Conservation (phyloP, 2,888 invertebrate genomes). For the Cheilosia pagana region DNA sequence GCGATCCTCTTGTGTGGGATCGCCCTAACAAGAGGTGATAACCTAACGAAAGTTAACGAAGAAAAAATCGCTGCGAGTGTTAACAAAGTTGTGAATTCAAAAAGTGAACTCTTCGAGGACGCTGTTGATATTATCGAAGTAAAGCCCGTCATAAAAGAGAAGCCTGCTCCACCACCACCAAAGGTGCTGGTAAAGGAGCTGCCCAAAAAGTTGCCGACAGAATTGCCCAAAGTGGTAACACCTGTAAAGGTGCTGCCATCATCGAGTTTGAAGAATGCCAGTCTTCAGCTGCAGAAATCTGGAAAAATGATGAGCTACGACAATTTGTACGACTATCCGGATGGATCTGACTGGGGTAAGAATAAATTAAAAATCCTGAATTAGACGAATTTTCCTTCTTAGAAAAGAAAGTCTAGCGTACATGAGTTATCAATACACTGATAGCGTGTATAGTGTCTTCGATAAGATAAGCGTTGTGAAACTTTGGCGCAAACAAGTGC, state of each 20-base stretch:
- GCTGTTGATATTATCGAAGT: slow-evolving; percentile 19
- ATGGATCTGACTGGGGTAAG: slow-evolving; percentile 75
- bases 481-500: slow-evolving; percentile 59
- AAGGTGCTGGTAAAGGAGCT: slow-evolving; percentile 40
- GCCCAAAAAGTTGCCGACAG: slow-evolving; percentile 14
- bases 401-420: not conserved
- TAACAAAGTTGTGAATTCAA: slow-evolving; percentile 46
- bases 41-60: slow-evolving; percentile 64
- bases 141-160: slow-evolving; percentile 23
- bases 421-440: slow-evolving; percentile 49
- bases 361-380: slow-evolving; percentile 1
- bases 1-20: slow-evolving; percentile 62
- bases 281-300: not conserved
- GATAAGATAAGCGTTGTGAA: slow-evolving; percentile 71
- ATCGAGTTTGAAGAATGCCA: slow-evolving; percentile 13
- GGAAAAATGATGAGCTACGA: slow-evolving; percentile 52
- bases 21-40: slow-evolving; percentile 56
- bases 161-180: slow-evolving; percentile 30
- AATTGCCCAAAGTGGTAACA: slow-evolving; percentile 11
- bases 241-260: not conserved
- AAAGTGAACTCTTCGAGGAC: slow-evolving; percentile 69
- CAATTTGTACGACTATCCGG: slow-evolving; percentile 38
- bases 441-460: slow-evolving; percentile 35
- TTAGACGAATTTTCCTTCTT: slow-evolving; percentile 5
- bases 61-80: slow-evolving; percentile 54